Evolutionary conservation across 2,888 invertebrate genomes (phyloP).

Genomic region (Onchidella celtica): DNA sequence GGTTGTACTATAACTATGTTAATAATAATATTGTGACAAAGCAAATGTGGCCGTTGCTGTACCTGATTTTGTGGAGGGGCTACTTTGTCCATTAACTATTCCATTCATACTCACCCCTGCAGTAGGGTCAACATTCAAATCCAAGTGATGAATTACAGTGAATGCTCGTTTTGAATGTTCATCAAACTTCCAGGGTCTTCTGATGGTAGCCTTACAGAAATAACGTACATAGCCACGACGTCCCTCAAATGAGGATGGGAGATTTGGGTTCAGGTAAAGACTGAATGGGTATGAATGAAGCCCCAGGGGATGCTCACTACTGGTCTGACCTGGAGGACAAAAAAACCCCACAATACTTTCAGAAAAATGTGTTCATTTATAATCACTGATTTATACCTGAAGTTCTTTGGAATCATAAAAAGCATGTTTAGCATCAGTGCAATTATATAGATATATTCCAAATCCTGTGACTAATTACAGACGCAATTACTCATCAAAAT

Average conservation of each 20-base stretch:
- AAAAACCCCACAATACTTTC: not conserved
- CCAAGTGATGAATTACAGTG: slow-evolving; percentile 83
- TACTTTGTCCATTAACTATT: no score
- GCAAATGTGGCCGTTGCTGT: no score
- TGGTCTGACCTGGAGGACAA: slow-evolving; percentile 22
- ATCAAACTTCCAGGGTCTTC: slow-evolving; percentile 92
- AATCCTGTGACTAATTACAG: no score
- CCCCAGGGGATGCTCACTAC: slow-evolving; percentile 65
- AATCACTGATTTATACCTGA: no score
- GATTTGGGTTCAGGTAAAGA: slow-evolving; percentile 68
- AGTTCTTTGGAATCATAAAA: no score
- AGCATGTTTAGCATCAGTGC: no score
- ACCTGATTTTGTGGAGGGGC: no score
- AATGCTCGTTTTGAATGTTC: slow-evolving; percentile 91
- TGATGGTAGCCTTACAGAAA: slow-evolving; percentile 89
- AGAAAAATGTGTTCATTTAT: not conserved
- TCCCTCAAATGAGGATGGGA: slow-evolving; percentile 77
- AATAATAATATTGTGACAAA: no score
- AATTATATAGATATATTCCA: no score
- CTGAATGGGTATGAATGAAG: slow-evolving; percentile 67
- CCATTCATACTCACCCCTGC: slow-evolving; percentile 64
- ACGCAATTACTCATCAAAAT: no score
- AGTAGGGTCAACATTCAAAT: slow-evolving; percentile 64
- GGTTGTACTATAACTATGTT: no score
- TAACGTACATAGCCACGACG: slow-evolving; percentile 87